phyloP scores from a whole-genome alignment of 64 coral and sea anemone species.

The Montipora capricornis region DNA sequence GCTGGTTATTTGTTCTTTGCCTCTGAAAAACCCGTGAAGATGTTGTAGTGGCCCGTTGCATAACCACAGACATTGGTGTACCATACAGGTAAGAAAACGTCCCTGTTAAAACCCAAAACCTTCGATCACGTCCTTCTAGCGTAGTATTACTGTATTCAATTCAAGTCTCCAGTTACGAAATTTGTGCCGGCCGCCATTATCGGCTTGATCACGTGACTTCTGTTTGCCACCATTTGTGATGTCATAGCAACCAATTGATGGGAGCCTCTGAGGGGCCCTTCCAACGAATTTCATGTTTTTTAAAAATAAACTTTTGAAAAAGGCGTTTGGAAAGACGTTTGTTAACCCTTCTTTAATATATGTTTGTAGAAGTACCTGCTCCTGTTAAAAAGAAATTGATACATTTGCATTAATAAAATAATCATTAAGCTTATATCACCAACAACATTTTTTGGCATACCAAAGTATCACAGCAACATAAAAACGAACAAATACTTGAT shows the following conservation, averaged over 20 bases:
- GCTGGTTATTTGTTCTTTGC: neutral
- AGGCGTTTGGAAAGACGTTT: no score
- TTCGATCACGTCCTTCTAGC: neutral
- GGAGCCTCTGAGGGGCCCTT: no score
- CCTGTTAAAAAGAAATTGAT: no score
- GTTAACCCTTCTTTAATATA: neutral
- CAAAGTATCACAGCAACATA: no score
- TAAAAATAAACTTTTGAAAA: no score
- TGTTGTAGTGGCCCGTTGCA: neutral
- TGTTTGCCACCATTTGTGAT: slow-evolving; percentile 7
- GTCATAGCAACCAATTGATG: slow-evolving; percentile 50
- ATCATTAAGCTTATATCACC: no score
- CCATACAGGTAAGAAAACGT: neutral
- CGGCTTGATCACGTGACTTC: slow-evolving; percentile 45
- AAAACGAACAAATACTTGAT: no score
- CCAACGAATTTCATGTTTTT: no score
- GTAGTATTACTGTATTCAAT: neutral
- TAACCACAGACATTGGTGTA: slow-evolving; percentile 12
- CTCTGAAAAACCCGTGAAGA: neutral
- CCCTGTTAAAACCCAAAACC: neutral
- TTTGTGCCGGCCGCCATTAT: slow-evolving; percentile 19
- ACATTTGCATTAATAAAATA: no score
- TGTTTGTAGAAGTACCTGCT: no score
- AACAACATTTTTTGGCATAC: no score
- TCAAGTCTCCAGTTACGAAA: no score